Conservation (phyloP, 2,888 invertebrate genomes). For the Ptychoptera contaminata region DNA sequence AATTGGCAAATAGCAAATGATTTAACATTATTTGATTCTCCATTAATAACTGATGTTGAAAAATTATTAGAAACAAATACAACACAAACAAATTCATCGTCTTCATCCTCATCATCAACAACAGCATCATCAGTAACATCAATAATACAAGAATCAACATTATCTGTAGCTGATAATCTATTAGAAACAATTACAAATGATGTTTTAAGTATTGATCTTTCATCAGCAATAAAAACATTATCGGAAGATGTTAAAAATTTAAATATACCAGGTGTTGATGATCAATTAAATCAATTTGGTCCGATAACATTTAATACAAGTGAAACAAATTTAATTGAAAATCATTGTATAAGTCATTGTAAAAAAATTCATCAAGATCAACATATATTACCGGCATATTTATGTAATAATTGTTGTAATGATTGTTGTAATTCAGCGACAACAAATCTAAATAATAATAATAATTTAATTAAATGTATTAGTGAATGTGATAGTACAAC, state of each 20-base stretch:
- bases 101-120: background rate
- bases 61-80: no score
- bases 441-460: constrained; percentile 7
- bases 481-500: constrained; percentile 19
- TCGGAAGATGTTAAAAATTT: background rate
- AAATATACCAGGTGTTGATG: constrained; percentile 4
- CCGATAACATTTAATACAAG: constrained; percentile 6
- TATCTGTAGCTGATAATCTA: background rate
- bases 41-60: background rate
- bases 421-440: background rate
- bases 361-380: background rate
- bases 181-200: constrained; percentile 1
- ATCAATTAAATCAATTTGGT: constrained; percentile 10
- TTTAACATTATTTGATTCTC: constrained; percentile 11
- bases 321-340: background rate
- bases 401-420: no score
- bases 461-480: constrained; percentile 13
- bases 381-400: no score
- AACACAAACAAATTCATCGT: no score
- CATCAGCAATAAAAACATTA: background rate
- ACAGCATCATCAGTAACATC: constrained; percentile 3
- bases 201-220: constrained; percentile 4
- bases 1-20: constrained; percentile 16
- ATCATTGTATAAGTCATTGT: background rate
- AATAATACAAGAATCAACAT: constrained; percentile 5